Conservation (phyloP, 2,113 vertebrate genomes). For the Aspiorhynchus laticeps region DNA sequence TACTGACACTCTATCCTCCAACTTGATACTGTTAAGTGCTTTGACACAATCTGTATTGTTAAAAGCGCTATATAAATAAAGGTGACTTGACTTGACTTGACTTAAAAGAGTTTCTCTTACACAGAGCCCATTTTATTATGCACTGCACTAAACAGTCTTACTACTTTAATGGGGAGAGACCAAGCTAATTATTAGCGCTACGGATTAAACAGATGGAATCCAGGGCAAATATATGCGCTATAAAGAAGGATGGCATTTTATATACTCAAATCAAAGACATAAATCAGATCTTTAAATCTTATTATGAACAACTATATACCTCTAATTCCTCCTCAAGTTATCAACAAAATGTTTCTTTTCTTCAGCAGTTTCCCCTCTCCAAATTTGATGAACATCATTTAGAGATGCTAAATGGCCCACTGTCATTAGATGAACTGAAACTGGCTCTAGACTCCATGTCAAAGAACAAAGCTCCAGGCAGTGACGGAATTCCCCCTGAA, state of each 20-base stretch:
- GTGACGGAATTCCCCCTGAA: too few species aligned
- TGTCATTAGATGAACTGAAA: neutral
- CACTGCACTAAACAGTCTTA: neutral
- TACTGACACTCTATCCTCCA: too few species aligned
- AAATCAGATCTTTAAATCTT: neutral
- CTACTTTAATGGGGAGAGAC: neutral
- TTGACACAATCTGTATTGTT: too few species aligned
- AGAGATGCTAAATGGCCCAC: neutral
- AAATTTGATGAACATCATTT: neutral
- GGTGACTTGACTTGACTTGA: too few species aligned
- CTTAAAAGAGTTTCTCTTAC: neutral
- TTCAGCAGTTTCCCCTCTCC: neutral
- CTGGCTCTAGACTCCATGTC: neutral
- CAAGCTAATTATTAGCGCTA: neutral
- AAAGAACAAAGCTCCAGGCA: too few species aligned
- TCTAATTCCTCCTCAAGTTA: neutral
- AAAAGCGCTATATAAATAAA: too few species aligned
- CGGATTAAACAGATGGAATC: too few species aligned
- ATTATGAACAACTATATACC: neutral
- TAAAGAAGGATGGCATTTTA: neutral
- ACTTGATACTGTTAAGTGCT: too few species aligned
- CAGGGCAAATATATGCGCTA: neutral
- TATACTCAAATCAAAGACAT: neutral
- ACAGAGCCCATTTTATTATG: neutral
- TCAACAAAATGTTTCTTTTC: neutral